Conservation (phyloP, 2,888 invertebrate species). For the Nephrotoma guestfalica region DNA sequence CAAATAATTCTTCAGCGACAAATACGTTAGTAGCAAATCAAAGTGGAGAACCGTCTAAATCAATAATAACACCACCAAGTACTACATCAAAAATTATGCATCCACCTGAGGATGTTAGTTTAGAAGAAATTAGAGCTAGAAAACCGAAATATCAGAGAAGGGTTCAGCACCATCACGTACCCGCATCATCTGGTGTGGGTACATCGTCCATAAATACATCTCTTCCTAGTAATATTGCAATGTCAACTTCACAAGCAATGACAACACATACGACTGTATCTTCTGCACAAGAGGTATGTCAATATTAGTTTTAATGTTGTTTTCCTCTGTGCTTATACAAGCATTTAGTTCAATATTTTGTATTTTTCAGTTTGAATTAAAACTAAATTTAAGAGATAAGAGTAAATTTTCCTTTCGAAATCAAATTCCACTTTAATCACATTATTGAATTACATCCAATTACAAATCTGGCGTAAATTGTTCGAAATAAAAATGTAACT, state of each 20-base stretch:
- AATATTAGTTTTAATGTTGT: not conserved
- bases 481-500: too few species aligned
- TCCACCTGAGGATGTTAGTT: slow-evolving; percentile 82
- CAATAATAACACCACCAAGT: slow-evolving; percentile 60
- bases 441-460: too few species aligned
- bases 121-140: slow-evolving; percentile 69
- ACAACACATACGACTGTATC: slow-evolving; percentile 9
- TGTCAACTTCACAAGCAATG: slow-evolving; percentile 11
- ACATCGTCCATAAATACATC: slow-evolving; percentile 17
- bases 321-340: not conserved
- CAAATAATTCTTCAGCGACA: slow-evolving; percentile 22
- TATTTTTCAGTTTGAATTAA: too few species aligned
- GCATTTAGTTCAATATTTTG: too few species aligned
- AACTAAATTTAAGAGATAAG: too few species aligned
- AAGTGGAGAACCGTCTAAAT: slow-evolving; percentile 25
- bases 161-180: slow-evolving; percentile 13
- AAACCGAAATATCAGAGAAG: slow-evolving; percentile 47
- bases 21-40: slow-evolving; percentile 13
- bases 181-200: slow-evolving; percentile 11
- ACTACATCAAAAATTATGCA: slow-evolving; percentile 83
- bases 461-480: too few species aligned
- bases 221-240: slow-evolving; percentile 4
- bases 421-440: too few species aligned
- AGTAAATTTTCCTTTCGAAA: too few species aligned
- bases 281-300: slow-evolving; percentile 30